Conservation (phyloP, 2,888 invertebrate genomes). For the Plutella xylostella region DNA sequence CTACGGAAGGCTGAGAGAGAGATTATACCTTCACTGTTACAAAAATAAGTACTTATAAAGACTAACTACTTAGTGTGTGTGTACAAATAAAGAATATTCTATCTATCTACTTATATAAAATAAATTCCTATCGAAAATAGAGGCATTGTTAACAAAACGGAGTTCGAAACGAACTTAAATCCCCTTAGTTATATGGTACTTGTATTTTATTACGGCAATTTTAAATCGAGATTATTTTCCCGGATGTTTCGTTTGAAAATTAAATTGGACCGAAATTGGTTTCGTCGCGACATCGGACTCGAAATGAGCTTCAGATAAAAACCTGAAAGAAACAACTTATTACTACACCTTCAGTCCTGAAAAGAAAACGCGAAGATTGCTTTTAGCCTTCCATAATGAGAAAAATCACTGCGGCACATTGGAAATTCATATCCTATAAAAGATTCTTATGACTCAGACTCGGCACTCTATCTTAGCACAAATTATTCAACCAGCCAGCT, state of each 20-base stretch:
- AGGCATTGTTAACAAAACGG: too few relatives aligned
- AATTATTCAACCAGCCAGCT: conserved; percentile 25
- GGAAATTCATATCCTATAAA: conserved; percentile 16
- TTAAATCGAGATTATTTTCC: conserved; percentile 3
- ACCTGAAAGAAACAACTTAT: neutral
- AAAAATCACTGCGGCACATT: neutral
- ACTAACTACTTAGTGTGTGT: too few relatives aligned
- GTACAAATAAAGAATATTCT: too few relatives aligned
- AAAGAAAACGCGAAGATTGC: too few relatives aligned
- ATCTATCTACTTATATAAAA: too few relatives aligned
- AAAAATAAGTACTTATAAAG: too few relatives aligned
- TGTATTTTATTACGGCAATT: neutral
- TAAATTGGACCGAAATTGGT: conserved; percentile 6
- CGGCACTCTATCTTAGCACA: conserved; percentile 22
- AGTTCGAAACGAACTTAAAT: too few relatives aligned
- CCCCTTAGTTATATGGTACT: conserved; percentile 11
- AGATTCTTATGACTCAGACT: conserved; percentile 20
- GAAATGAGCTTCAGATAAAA: conserved; percentile 1
- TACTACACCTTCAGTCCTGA: neutral
- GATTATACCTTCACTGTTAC: too few relatives aligned
- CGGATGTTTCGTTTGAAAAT: neutral
- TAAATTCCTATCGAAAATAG: too few relatives aligned
- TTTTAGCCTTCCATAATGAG: too few relatives aligned
- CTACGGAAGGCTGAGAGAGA: too few relatives aligned
- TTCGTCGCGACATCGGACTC: neutral